These are phyloP conservation scores for Spea hammondii DNA, from an alignment of 2,797 vertebrate genomes.

Conservation along the genomic window DNA sequence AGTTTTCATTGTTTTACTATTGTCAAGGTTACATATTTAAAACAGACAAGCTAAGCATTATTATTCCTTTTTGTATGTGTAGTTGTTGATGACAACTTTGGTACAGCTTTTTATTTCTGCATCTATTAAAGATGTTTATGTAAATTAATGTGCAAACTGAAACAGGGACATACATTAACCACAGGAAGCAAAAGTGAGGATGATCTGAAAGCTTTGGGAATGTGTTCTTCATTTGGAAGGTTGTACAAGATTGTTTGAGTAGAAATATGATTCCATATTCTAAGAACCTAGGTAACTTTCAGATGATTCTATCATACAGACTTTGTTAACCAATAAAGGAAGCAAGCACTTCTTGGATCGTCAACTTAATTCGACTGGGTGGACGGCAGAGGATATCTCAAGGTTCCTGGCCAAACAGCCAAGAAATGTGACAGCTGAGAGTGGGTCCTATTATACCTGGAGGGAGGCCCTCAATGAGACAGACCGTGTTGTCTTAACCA, in stretches of 20 bases:
- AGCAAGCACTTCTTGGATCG: slow-evolving; percentile 75
- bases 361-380: slow-evolving; percentile 76
- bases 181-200: no score
- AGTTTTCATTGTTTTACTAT: not conserved
- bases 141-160: no score
- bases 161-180: no score
- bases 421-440: slow-evolving; percentile 64
- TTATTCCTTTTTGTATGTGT: not conserved
- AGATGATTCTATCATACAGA: slow-evolving; percentile 64
- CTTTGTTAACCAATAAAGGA: slow-evolving; percentile 79
- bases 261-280: no score
- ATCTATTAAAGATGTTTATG: no score
- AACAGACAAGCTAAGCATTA: not conserved
- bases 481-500: slow-evolving; percentile 82
- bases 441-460: slow-evolving; percentile 81
- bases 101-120: no score
- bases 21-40: slow-evolving; percentile 4
- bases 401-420: slow-evolving; percentile 81
- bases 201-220: no score
- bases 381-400: slow-evolving; percentile 78
- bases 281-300: no score
- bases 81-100: no score
- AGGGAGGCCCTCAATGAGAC: slow-evolving; percentile 90
- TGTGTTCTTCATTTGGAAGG: no score
- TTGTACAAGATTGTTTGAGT: no score